Evolutionary conservation across 2,888 invertebrate genomes (phyloP), one percentile per base, ranked within the genome.

Genomic region (Rhogogaster chlorosoma): DNA sequence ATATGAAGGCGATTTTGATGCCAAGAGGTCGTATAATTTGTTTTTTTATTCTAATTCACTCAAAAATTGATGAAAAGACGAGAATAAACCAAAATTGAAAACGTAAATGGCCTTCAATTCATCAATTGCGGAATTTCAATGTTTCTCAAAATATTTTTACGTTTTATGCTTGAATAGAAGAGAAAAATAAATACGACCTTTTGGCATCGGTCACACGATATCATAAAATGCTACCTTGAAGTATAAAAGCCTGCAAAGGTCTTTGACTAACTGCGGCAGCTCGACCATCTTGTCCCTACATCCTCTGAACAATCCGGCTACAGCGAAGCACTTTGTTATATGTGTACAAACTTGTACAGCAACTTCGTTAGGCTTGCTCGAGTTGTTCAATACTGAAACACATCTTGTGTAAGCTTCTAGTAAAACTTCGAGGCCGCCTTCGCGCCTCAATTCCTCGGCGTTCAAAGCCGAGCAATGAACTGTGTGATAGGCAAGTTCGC

Each of bases 391-490:
- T 32, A 99, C 98, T 38, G 98, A 97, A 80, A 98, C 98, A 94
- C 99, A 99, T 87, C 99, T 96, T 0, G 98, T 96, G 93, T 99
- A 98, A 0, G 99, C 99, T 89, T 98, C 97, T 90, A 98, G 95
- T 32, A 99, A 94, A 6, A 97, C 96, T 94, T 98, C 97, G 86
- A 99, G 95, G 0, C 99, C 99, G 85, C 97, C 97, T 94, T 99
- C 99, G 83, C 99, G 94, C 84, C 99, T 94, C 87, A 99, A 94
- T 93, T 99, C 99, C 94, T 99, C 99, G 0, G 99, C 99, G 94
- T 99, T 99, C 67, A 99, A 94, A 15, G 99, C 97, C 0, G 99
- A 99, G 94, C 99, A 99, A 89, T 97, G 96, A 4, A 99, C 98
- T 0, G 99, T 99, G 91, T 99, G 98, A 94, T 98, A 99, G 82